Percentiles rank a stretch among this genome's conserved stretches.
These are phyloP conservation scores for Ischnura elegans DNA, from an alignment of 2,888 invertebrate species.

Conservation along the genomic window DNA sequence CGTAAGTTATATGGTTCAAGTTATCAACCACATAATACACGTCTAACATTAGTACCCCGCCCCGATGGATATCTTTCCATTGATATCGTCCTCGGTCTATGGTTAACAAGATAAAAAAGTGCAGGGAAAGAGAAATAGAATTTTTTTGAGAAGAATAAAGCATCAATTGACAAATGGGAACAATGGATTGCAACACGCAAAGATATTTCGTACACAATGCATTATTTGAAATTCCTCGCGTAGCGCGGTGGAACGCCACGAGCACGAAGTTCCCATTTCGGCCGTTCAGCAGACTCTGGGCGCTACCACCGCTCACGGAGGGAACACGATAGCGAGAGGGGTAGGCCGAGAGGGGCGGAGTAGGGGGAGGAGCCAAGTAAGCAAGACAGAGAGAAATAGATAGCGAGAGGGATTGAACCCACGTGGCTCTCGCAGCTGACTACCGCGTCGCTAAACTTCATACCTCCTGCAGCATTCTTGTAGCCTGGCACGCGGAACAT, in stretches of 20 bases:
- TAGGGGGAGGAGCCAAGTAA: background rate
- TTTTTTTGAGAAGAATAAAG: too few species aligned
- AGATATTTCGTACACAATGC: too few species aligned
- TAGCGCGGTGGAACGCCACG: too few species aligned
- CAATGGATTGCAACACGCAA: too few species aligned
- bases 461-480: conserved; percentile 56
- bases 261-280: background rate
- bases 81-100: too few species aligned
- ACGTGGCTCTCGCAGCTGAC: conserved; percentile 25
- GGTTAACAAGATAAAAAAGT: too few species aligned
- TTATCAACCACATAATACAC: too few species aligned
- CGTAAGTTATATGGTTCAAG: too few species aligned
- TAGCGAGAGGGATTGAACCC: background rate
- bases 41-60: too few species aligned
- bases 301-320: background rate
- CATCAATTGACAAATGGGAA: too few species aligned
- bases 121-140: too few species aligned
- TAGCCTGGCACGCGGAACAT: conserved; percentile 69
- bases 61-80: too few species aligned
- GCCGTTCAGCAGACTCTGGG: background rate
- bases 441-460: background rate
- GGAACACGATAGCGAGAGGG: background rate
- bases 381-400: background rate
- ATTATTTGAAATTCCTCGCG: background rate
- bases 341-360: background rate